phyloP scores from a whole-genome alignment of 2,888 invertebrate genomes.

The Dascillus cervinus region DNA sequence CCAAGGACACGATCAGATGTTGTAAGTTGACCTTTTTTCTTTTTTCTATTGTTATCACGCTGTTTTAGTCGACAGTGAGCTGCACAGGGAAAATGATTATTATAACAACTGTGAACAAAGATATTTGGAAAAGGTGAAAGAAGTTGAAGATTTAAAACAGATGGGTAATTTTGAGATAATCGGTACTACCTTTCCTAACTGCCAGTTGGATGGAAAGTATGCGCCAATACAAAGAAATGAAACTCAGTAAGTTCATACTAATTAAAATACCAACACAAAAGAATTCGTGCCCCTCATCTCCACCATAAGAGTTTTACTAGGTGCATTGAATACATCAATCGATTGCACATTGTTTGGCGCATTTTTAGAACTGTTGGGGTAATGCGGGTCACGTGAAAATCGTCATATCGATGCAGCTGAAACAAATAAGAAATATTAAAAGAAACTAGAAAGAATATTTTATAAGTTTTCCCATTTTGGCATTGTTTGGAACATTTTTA shows the following conservation, averaged over 20 bases:
- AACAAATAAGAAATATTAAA: too few species aligned
- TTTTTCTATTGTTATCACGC: neutral
- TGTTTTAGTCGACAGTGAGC: constrained; percentile 34
- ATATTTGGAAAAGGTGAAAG: constrained; percentile 29
- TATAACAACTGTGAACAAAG: constrained; percentile 40
- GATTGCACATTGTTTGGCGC: too few species aligned
- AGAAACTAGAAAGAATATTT: too few species aligned
- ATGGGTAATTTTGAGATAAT: constrained; percentile 30
- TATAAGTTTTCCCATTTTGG: too few species aligned
- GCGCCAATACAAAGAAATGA: constrained; percentile 38
- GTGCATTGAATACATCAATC: too few species aligned
- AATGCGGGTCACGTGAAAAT: too few species aligned
- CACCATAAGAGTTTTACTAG: too few species aligned
- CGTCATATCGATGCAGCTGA: too few species aligned
- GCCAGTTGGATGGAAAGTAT: constrained; percentile 48
- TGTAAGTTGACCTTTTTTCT: constrained; percentile 31
- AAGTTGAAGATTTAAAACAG: constrained; percentile 29
- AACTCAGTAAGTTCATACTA: constrained; percentile 32
- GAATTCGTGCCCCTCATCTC: too few species aligned
- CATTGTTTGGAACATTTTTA: too few species aligned
- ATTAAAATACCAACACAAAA: constrained; percentile 3
- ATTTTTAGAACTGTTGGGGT: too few species aligned
- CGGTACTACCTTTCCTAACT: constrained; percentile 38
- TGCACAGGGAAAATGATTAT: constrained; percentile 36
- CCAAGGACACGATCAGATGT: constrained; percentile 33